A percentile compares a stretch with the other conserved stretches of the same genome.
These are phyloP conservation scores for Pluvianellus socialis DNA, from an alignment of 2,113 vertebrate species.

Conservation along the genomic window DNA sequence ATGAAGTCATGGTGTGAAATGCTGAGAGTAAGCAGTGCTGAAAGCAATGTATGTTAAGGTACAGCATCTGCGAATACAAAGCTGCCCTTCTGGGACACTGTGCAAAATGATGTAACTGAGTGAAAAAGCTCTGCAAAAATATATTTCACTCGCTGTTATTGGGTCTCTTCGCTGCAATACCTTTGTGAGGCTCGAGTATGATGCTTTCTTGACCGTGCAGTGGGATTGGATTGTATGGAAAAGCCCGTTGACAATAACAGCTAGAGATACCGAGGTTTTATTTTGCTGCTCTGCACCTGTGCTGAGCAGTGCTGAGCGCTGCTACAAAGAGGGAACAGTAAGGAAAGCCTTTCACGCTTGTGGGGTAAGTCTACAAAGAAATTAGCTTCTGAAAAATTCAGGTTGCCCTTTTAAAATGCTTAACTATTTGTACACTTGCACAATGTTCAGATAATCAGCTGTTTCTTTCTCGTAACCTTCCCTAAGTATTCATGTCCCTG, in stretches of 20 bases:
- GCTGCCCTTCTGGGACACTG: conserved; percentile 71
- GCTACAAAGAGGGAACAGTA: neutral
- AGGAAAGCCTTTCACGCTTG: neutral
- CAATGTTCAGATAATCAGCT: neutral
- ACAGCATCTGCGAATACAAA: neutral
- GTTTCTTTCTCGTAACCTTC: neutral
- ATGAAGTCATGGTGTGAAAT: conserved; percentile 15
- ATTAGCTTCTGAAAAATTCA: neutral
- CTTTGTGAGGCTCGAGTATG: neutral
- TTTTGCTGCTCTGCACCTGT: neutral
- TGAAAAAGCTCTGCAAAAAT: conserved; percentile 70
- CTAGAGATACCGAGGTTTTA: neutral
- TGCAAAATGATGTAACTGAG: conserved; percentile 79
- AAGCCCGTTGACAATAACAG: neutral
- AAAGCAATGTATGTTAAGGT: neutral
- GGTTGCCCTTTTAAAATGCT: neutral
- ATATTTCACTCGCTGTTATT: neutral
- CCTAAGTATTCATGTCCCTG: neutral
- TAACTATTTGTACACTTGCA: neutral
- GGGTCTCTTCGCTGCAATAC: neutral
- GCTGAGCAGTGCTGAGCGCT: neutral
- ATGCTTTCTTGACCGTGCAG: neutral
- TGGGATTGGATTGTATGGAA: neutral
- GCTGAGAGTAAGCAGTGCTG: conserved; percentile 8
- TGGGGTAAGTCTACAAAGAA: conserved; percentile 31